Base-by-base conservation (phyloP, 2,888 invertebrate species). In the Neoascia interrupta region DNA sequence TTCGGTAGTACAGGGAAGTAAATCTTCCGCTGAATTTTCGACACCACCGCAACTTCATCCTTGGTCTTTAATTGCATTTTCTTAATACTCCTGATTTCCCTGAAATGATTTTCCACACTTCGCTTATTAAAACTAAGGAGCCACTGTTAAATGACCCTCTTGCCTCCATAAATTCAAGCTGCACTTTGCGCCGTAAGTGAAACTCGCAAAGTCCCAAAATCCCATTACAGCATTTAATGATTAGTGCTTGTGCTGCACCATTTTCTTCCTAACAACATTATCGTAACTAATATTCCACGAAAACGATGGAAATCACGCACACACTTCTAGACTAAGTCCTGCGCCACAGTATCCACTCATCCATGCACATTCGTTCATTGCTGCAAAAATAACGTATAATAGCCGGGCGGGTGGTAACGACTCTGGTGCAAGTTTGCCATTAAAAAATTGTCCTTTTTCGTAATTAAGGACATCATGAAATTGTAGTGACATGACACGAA, bases 381-480 rank as follows among this genome's bases (percentile, higher is more conserved):
- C 19, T 53, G 63, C 19, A 68, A 60, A n/a, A n/a, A n/a, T n/a
- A n/a, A n/a, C n/a, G n/a, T 26, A 54, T 51, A 64, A 64, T 54
- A 66, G 58, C 31, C 26, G 31, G n/a, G 31, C 28, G 36, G 34
- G 43, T 11, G 47, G 31, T n/a, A n/a, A n/a, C 13, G 63, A 39
- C 26, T n/a, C 19, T 49, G 43, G 54, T 60, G 49, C 37, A 56
- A 34, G 51, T 70, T 69, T 16, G 28, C 54, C 73, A 61, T 73
- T 73, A 39, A 69, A 56, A 64, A 79, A 70, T 34, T 56, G 66
- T 68, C 68, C 79, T 68, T 68, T 8, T 73, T 56, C 49, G 79
- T 79, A 79, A 79, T 79, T 79, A 79, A 73, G 79, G 79, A 73
- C 73, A 73, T 79, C 79, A 79, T 79, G 79, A 79, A 79, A 73